Conservation (phyloP, 2,113 vertebrate species). For the Regulus satrapa region DNA sequence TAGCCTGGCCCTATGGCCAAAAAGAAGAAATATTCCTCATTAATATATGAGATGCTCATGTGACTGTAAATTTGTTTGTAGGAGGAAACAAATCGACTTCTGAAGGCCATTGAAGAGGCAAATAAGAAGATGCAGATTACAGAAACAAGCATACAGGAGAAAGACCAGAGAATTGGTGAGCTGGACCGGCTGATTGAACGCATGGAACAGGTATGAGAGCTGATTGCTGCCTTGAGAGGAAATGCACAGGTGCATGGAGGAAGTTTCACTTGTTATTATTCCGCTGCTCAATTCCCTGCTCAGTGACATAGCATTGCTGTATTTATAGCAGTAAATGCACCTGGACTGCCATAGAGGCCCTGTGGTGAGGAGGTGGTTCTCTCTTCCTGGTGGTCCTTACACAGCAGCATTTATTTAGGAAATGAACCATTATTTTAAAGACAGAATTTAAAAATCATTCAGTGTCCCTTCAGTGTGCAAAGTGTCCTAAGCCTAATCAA, state of each 20-base stretch:
- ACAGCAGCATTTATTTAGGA: neutral
- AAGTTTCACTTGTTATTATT: neutral
- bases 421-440: neutral
- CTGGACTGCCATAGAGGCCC: neutral
- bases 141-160: slow-evolving; percentile 86
- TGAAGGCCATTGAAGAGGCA: slow-evolving; percentile 88
- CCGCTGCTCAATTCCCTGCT: neutral
- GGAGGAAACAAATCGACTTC: slow-evolving; percentile 87
- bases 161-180: slow-evolving; percentile 87
- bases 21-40: neutral
- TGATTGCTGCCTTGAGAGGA: neutral
- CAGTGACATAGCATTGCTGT: neutral
- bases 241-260: neutral
- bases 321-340: neutral
- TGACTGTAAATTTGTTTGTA: slow-evolving; percentile 49
- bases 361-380: neutral
- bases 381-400: neutral
- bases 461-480: neutral
- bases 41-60: neutral
- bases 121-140: slow-evolving; percentile 81
- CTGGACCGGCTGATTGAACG: slow-evolving; percentile 88
- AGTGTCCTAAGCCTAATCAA: neutral
- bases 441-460: neutral
- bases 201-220: slow-evolving; percentile 83
- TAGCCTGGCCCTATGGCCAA: neutral